Percentiles rank a stretch among this genome's conserved stretches.
These are phyloP conservation scores for Canis aureus DNA, from an alignment of 2,113 vertebrate genomes.

Conservation along the genomic window DNA sequence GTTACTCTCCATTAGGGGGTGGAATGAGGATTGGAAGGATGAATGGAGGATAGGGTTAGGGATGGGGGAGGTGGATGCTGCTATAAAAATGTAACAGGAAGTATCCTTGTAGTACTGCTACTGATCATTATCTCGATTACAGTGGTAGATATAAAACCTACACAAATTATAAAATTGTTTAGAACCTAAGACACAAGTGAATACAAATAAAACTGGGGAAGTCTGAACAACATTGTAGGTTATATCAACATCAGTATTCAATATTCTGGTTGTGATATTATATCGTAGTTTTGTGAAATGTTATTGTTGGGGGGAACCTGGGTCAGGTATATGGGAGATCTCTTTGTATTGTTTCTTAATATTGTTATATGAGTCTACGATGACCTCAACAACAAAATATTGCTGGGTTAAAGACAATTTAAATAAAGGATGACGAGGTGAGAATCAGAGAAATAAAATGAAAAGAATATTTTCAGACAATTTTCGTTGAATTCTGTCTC, in stretches of 20 bases:
- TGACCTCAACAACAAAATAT: neutral
- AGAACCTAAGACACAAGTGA: neutral
- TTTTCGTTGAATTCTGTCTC: conserved; percentile 31
- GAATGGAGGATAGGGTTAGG: neutral
- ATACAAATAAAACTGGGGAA: neutral
- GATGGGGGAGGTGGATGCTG: neutral
- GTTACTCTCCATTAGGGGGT: neutral
- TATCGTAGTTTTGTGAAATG: neutral
- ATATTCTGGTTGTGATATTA: neutral
- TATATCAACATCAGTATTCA: neutral
- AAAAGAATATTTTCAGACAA: neutral
- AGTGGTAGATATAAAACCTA: neutral
- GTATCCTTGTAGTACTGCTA: neutral
- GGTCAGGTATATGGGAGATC: neutral
- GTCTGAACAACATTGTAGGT: neutral
- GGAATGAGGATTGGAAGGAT: neutral
- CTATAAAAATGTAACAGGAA: neutral
- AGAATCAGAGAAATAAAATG: conserved; percentile 12
- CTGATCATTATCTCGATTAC: neutral
- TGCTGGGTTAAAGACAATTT: neutral
- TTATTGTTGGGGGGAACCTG: neutral
- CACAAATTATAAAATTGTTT: neutral
- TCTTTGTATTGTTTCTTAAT: neutral
- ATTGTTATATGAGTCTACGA: neutral
- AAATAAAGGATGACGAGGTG: conserved; percentile 3